Evolutionary conservation across 2,888 invertebrate species (phyloP).

Genomic region (Timema cristinae): DNA sequence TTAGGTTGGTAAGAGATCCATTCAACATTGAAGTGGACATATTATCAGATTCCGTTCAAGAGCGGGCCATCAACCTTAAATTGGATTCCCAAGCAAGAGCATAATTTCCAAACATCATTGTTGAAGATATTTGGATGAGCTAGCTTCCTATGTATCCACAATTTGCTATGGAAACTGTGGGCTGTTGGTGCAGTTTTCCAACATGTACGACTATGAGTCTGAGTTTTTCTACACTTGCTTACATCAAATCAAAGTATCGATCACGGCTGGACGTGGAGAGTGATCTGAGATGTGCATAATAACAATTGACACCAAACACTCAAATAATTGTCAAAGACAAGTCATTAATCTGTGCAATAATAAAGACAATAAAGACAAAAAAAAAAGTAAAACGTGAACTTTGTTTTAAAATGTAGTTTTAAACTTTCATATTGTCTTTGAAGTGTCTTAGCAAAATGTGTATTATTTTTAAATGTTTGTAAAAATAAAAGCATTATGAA

Average conservation of each 20-base stretch:
- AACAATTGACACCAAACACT: conserved; percentile 7
- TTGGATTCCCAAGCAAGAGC: conserved; percentile 14
- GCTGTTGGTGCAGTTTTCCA: background rate
- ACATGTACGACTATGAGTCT: conserved; percentile 9
- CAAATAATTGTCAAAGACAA: background rate
- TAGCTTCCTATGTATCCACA: conserved; percentile 25
- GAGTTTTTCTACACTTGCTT: conserved; percentile 23
- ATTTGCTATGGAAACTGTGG: conserved; percentile 23
- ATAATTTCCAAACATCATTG: background rate
- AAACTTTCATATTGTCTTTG: background rate
- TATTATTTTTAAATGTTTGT: background rate
- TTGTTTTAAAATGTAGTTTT: too few species aligned
- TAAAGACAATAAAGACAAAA: background rate
- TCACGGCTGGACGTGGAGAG: conserved; percentile 23
- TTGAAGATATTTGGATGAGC: conserved; percentile 16
- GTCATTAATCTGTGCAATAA: background rate
- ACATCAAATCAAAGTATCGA: conserved; percentile 25
- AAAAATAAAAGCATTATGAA: too few species aligned
- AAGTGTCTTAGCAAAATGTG: background rate
- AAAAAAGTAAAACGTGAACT: too few species aligned
- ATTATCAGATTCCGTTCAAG: background rate
- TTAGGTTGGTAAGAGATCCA: conserved; percentile 7
- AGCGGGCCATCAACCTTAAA: background rate
- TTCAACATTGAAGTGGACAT: background rate
- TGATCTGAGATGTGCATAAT: conserved; percentile 20